These are phyloP conservation scores for Chondrosia reniformis DNA, from an alignment of 37 sponge, comb jelly and placozoan genomes.

Conservation along the genomic window DNA sequence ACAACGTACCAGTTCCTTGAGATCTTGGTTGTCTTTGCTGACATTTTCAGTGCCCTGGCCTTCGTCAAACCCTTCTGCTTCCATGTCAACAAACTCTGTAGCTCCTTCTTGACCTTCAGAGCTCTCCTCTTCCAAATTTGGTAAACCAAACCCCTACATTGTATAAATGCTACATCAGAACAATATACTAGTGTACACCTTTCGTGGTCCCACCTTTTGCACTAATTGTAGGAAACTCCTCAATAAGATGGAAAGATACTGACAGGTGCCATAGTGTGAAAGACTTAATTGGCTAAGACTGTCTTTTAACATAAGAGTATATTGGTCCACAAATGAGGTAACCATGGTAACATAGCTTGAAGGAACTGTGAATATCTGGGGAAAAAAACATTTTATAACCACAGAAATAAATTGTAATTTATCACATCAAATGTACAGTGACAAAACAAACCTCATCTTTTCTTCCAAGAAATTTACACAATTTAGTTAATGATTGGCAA, in stretches of 20 bases:
- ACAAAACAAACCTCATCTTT: no score
- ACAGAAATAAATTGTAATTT: no score
- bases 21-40: constrained; percentile 40
- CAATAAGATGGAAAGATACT: background rate
- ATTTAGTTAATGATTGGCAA: no score
- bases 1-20: constrained; percentile 44
- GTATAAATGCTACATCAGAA: background rate
- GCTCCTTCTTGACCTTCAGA: constrained; percentile 36
- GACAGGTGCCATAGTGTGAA: background rate
- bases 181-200: background rate
- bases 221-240: background rate
- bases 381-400: no score
- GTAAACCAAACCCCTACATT: constrained; percentile 79
- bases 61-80: constrained; percentile 88
- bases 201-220: background rate
- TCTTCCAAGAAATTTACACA: no score
- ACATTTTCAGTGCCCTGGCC: constrained; percentile 85
- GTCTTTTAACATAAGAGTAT: no score
- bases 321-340: no score
- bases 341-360: no score
- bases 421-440: no score
- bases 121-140: constrained; percentile 28
- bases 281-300: background rate
- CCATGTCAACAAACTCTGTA: constrained; percentile 65
- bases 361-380: no score